phyloP scores from a whole-genome alignment of 2,888 invertebrate genomes.

The Zeuzera pyrina region DNA sequence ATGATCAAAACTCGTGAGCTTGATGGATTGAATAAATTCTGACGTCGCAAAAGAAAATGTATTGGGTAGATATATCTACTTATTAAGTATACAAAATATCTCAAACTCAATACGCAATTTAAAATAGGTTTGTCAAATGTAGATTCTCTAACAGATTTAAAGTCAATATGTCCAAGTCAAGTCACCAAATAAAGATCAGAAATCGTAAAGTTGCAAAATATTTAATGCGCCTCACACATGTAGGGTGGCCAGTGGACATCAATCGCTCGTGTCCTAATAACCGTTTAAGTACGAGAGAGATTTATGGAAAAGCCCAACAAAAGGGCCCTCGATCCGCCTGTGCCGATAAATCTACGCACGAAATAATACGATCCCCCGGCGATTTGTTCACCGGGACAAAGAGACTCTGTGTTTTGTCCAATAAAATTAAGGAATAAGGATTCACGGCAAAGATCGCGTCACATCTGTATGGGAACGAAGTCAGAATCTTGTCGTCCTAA shows the following conservation, averaged over 20 bases:
- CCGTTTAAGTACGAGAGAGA: conserved; percentile 65
- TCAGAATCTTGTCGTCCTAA: too few species aligned
- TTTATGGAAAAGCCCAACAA: conserved; percentile 66
- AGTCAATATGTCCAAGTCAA: too few species aligned
- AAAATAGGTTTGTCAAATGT: too few species aligned
- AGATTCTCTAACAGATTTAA: too few species aligned
- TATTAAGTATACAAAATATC: too few species aligned
- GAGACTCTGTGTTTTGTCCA: conserved; percentile 47
- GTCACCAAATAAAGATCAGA: too few species aligned
- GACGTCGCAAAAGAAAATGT: too few species aligned
- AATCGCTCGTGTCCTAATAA: conserved; percentile 64
- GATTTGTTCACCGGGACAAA: conserved; percentile 62
- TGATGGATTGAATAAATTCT: too few species aligned
- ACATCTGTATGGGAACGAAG: background rate
- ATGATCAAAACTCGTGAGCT: too few species aligned
- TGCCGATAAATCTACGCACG: conserved; percentile 65
- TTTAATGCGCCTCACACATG: conserved; percentile 29
- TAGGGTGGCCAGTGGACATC: conserved; percentile 44
- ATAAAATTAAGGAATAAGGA: conserved; percentile 43
- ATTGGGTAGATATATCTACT: too few species aligned
- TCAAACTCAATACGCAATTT: too few species aligned
- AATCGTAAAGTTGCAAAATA: too few species aligned
- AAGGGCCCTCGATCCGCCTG: conserved; percentile 52
- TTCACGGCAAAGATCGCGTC: background rate
- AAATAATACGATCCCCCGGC: conserved; percentile 62